phyloP scores from a whole-genome alignment of 1,140 invertebrate genomes.

The Stegodyphus dumicola region DNA sequence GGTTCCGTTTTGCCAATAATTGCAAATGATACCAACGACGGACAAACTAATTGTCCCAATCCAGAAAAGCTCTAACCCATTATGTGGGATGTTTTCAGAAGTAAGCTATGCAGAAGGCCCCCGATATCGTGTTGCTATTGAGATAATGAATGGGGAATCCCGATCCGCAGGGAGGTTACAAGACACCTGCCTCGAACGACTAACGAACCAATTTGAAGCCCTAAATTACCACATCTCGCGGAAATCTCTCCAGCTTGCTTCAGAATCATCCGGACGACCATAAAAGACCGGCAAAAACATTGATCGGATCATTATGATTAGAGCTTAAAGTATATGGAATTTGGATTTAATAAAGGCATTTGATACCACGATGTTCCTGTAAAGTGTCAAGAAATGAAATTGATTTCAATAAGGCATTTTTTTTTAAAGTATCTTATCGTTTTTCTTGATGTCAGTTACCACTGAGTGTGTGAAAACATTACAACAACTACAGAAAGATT shows the following conservation, averaged over 20 bases:
- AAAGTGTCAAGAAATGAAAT: no score
- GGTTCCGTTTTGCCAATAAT: no score
- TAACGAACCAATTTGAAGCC: slow-evolving; percentile 58
- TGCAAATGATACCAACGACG: no score
- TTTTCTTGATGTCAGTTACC: no score
- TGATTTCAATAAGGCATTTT: no score
- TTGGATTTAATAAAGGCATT: not conserved
- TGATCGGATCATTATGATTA: slow-evolving; percentile 46
- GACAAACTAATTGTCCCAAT: no score
- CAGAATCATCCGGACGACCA: not conserved
- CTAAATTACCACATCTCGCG: slow-evolving; percentile 36
- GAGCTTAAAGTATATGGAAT: not conserved
- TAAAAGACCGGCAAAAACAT: slow-evolving; percentile 17
- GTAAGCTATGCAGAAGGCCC: slow-evolving; percentile 36
- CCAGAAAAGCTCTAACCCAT: no score
- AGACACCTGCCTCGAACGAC: slow-evolving; percentile 25
- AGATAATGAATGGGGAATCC: slow-evolving; percentile 41
- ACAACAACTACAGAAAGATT: no score
- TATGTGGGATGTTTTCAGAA: not conserved
- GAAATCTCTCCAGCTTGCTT: not conserved
- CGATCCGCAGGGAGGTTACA: slow-evolving; percentile 11
- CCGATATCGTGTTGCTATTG: slow-evolving; percentile 42
- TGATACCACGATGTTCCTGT: not conserved
- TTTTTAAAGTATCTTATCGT: no score
- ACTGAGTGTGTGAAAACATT: no score